Base-by-base conservation (phyloP, 2,888 invertebrate species). In the Xylota segnis region DNA sequence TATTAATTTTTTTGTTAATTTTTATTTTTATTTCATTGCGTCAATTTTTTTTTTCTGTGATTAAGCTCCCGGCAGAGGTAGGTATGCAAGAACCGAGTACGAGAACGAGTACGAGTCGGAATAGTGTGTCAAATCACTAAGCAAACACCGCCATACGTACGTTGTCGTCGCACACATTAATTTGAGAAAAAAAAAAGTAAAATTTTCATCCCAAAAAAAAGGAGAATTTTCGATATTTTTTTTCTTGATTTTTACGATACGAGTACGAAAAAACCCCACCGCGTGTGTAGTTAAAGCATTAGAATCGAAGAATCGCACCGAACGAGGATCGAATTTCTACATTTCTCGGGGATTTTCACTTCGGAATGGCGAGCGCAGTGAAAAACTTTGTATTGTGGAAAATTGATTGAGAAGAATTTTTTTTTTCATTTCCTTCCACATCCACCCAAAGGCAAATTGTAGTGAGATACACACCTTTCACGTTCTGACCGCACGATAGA, bases 401-500 rank as follows among this genome's bases (percentile, higher is more conserved):
- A 79, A 61, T 47, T 56, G 14, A 16, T 43, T 40, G 18, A 56
- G 58, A 50, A 47, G 61, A 40, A 50, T 37, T 37, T 37, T 34
- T 34, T 47, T 71, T 65, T 82, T 18, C 56, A 75, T 77, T 68
- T 68, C 40, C 43, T 65, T 61, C 29, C 70, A 61, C 43, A 58
- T 61, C 29, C 70, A 61, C 61, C 59, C 45, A 76, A 59, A 59
- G 37, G 43, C 34, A 54, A 61, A 29, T 40, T 50, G 23, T 50
- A 72, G 65, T 68, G 70, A 74, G 70, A 72, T 83, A 84, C 88
- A 88, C 88, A 88, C 88, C 87, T 88, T 87, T 75, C 75, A 79
- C 81, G 86, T 77, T 84, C 71, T 83, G 83, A 87, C 88, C 89
- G 88, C 88, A 88, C 89, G 88, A 87, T 82, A 84, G 86, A 87